A percentile compares a stretch with the other conserved stretches of the same genome.
Conservation (phyloP, 1,140 invertebrate genomes). For the Plodia interpunctella region DNA sequence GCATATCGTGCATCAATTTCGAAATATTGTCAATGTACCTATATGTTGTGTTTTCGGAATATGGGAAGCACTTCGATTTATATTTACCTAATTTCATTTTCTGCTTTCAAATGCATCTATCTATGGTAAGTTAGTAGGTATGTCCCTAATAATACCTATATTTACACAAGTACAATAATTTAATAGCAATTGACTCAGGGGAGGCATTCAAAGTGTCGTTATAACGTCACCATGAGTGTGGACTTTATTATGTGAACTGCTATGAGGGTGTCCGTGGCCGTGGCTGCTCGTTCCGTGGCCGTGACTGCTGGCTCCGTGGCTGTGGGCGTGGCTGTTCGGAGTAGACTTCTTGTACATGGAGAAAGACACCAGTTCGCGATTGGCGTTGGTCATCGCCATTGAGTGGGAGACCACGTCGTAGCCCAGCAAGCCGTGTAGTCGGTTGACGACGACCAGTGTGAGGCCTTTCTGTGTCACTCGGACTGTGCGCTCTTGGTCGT, state of each 20-base stretch:
- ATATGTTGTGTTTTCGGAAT: too few relatives aligned
- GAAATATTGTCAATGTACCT: too few relatives aligned
- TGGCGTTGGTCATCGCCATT: conserved; percentile 71
- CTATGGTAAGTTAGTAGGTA: too few relatives aligned
- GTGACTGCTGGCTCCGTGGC: too few relatives aligned
- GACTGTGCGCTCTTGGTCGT: conserved; percentile 53
- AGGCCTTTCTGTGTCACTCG: conserved; percentile 60
- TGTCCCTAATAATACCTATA: too few relatives aligned
- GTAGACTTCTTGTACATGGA: conserved; percentile 68
- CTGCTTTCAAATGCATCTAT: too few relatives aligned
- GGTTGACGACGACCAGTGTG: conserved; percentile 59
- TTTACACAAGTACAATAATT: too few relatives aligned
- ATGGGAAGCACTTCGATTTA: too few relatives aligned
- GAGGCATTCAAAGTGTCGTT: conserved; percentile 40
- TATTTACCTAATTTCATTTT: too few relatives aligned
- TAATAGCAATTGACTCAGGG: background rate
- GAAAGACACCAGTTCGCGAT: conserved; percentile 65
- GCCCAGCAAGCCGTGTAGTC: conserved; percentile 60
- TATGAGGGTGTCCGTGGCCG: background rate
- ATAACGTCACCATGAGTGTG: conserved; percentile 48
- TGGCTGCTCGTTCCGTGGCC: conserved; percentile 17
- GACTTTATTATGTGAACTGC: conserved; percentile 29
- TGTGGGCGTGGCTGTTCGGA: conserved; percentile 31
- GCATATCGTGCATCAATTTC: too few relatives aligned
- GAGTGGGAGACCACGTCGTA: conserved; percentile 69